Percentiles rank a stretch among this genome's conserved stretches.
Conservation (phyloP, 2,888 invertebrate genomes). For the Macroteleia sp. region DNA sequence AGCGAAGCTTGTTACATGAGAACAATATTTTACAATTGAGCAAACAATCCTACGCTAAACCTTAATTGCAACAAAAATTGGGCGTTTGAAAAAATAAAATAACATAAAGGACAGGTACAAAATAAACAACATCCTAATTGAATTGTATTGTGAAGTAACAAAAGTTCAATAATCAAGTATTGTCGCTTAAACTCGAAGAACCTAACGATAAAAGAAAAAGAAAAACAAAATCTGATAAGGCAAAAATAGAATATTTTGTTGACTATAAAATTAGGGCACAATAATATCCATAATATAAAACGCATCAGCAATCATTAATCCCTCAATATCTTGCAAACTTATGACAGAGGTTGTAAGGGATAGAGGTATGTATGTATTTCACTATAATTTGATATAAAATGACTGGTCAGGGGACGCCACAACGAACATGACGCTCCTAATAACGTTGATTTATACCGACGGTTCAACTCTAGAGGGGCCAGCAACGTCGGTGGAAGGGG, state of each 20-base stretch:
- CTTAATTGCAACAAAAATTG: conserved; percentile 5
- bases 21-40: conserved; percentile 9
- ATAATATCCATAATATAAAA: conserved; percentile 9
- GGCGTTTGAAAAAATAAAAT: conserved; percentile 1
- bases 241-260: background rate
- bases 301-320: conserved; percentile 48
- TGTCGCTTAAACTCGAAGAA: background rate
- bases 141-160: background rate
- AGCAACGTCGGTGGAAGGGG: conserved; percentile 67
- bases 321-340: conserved; percentile 45
- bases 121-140: background rate
- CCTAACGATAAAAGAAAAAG: background rate
- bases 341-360: conserved; percentile 58
- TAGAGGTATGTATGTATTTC: conserved; percentile 73
- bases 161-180: background rate
- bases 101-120: background rate
- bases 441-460: conserved; percentile 83
- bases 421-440: conserved; percentile 82
- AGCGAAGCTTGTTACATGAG: conserved; percentile 3
- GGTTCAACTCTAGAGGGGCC: conserved; percentile 75
- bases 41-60: background rate
- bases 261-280: background rate
- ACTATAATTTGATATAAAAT: conserved; percentile 83
- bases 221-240: background rate
- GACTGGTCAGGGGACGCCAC: conserved; percentile 75